Conservation (phyloP, 2,888 invertebrate species). For the Syritta pipiens region DNA sequence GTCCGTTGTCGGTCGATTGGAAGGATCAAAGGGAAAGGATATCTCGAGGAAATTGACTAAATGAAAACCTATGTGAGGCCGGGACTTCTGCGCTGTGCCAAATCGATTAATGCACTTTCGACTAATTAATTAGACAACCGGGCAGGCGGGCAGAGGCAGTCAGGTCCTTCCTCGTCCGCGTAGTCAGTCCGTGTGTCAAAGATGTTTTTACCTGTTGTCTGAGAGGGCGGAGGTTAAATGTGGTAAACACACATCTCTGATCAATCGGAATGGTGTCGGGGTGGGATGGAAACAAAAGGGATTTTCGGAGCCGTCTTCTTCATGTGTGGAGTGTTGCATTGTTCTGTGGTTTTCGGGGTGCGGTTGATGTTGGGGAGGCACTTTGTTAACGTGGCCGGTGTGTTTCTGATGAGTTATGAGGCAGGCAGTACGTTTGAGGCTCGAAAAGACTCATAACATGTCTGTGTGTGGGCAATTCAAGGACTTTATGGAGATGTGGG, state of each 20-base stretch:
- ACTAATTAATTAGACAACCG: constrained; percentile 65
- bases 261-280: constrained; percentile 56
- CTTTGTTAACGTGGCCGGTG: no score
- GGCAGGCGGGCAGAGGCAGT: constrained; percentile 60
- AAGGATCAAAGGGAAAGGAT: constrained; percentile 68
- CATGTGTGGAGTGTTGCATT: no score
- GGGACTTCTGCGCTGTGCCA: constrained; percentile 26
- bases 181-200: constrained; percentile 23
- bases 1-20: no score
- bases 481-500: no score
- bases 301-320: no score
- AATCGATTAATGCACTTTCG: constrained; percentile 67
- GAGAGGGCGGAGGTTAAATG: constrained; percentile 9
- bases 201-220: constrained; percentile 49
- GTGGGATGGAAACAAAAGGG: no score
- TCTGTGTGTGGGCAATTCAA: no score
- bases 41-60: constrained; percentile 67
- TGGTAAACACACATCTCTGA: constrained; percentile 48
- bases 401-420: no score
- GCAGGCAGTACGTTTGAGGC: no score
- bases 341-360: neutral
- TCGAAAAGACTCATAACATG: no score
- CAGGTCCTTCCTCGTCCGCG: constrained; percentile 25
- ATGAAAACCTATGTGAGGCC: constrained; percentile 59
- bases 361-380: no score